Conservation (phyloP, 2,113 vertebrate genomes). For the Salminus brasiliensis region DNA sequence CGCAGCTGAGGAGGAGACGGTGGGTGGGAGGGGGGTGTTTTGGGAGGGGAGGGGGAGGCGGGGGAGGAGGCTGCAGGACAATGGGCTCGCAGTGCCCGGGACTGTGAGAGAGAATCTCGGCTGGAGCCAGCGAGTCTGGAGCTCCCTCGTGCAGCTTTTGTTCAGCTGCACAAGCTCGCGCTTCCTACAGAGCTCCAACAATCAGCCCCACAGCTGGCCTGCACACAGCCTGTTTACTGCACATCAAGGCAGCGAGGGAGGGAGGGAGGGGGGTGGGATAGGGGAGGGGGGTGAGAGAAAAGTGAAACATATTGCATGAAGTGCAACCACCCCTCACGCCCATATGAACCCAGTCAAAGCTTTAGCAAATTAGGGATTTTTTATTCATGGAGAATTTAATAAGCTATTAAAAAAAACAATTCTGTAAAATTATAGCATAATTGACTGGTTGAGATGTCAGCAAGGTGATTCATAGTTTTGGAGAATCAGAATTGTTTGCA, state of each 20-base stretch:
- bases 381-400: neutral
- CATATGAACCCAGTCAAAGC: constrained; percentile 40
- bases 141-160: constrained; percentile 83
- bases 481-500: no score
- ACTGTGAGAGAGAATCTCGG: constrained; percentile 85
- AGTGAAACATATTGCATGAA: constrained; percentile 81
- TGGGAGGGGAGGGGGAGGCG: no score
- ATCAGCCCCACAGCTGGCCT: constrained; percentile 86
- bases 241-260: constrained; percentile 74
- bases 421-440: no score
- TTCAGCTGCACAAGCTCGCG: constrained; percentile 87
- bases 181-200: constrained; percentile 86
- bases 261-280: constrained; percentile 13
- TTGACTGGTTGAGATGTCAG: no score
- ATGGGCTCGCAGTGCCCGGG: constrained; percentile 79
- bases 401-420: neutral
- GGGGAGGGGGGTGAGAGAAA: constrained; percentile 64
- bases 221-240: constrained; percentile 85
- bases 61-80: constrained; percentile 74
- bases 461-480: no score
- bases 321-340: constrained; percentile 47
- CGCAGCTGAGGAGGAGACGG: constrained; percentile 68
- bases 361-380: constrained; percentile 28
- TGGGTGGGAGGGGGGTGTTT: constrained; percentile 63
- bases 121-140: constrained; percentile 86